Evolutionary conservation across 2,113 vertebrate species (phyloP).

Genomic region (Heterotis niloticus): DNA sequence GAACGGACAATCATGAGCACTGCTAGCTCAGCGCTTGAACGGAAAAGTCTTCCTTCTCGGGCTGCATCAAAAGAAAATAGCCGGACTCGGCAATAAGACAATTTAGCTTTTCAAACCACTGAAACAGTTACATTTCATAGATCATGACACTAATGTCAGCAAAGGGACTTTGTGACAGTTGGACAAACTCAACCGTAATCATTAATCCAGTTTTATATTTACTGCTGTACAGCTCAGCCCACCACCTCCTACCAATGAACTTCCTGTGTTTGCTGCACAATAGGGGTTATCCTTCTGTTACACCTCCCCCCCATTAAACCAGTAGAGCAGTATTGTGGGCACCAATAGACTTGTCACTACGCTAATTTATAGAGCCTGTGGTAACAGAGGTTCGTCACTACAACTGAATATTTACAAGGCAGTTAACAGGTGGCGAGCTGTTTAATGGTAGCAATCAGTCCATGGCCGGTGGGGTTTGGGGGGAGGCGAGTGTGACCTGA

Average conservation of each 20-base stretch:
- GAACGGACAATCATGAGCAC: background rate
- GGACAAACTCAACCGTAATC: background rate
- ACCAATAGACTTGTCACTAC: slow-evolving; percentile 85
- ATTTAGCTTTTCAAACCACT: background rate
- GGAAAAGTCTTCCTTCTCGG: background rate
- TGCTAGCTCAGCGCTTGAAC: background rate
- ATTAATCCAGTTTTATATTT: background rate
- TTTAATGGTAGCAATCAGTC: slow-evolving; percentile 88
- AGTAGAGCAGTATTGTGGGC: slow-evolving; percentile 38
- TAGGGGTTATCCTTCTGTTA: background rate
- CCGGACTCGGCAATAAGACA: too few relatives aligned
- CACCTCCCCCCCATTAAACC: slow-evolving; percentile 32
- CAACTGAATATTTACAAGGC: slow-evolving; percentile 88
- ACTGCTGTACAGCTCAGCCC: background rate
- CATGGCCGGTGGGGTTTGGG: slow-evolving; percentile 67
- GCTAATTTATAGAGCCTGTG: slow-evolving; percentile 79
- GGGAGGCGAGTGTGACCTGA: slow-evolving; percentile 73
- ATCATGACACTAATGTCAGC: background rate
- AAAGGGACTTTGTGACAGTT: background rate
- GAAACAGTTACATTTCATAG: background rate
- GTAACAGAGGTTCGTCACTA: slow-evolving; percentile 76
- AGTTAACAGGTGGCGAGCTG: slow-evolving; percentile 88
- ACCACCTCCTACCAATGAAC: too few relatives aligned
- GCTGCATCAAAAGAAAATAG: background rate
- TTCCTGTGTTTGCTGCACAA: background rate